Base-by-base conservation (phyloP, 2,113 vertebrate genomes). In the Clupea harengus region DNA sequence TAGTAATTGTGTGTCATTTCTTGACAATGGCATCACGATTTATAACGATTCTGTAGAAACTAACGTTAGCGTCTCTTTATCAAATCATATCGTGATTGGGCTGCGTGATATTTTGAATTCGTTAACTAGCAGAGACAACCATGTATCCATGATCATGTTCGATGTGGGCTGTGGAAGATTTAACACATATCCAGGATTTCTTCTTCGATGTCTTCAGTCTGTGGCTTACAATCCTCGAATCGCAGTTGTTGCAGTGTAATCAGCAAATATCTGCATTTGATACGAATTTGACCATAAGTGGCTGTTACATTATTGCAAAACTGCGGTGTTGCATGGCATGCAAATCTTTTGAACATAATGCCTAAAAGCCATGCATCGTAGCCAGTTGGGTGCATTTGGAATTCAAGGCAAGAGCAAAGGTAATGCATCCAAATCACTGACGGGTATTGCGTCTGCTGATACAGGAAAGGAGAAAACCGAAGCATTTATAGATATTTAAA, bases 311-410 rank as follows among this genome's bases (percentile, higher is more conserved):
- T 88, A 88, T 84, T 84, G 87, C 87, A 82, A 84, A 90, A 82
- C 88, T 89, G 87, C 89, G 84, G 85, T 88, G 86, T 88, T 85
- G 85, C 85, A 88, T 89, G 82, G 82, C 82, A 90, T 88, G 88
- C 86, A 86, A 84, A 83, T 88, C 81, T 87, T 85, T 84, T 81
- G 82, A 57, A 84, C 32, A 82, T 60, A 84, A 57, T 87, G 82
- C 80, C 49, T 81, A 82, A 82, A 84, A 83, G 80, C 75, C 47
- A 78, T 85, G 80, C 83, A 87, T 32, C 83, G 85, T 60, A 83
- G n/a, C 25, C 32, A 22, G 46, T 78, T 78, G 28, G 72, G 25
- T 78, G 60, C 45, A 20, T 47, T 47, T 64, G 44, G 39, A 84
- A 84, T 67, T 84, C 52, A 45, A 60, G 54, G 20, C 28, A 84